These are phyloP conservation scores for Petromus typicus DNA, from an alignment of 2,113 vertebrate species.

Conservation along the genomic window DNA sequence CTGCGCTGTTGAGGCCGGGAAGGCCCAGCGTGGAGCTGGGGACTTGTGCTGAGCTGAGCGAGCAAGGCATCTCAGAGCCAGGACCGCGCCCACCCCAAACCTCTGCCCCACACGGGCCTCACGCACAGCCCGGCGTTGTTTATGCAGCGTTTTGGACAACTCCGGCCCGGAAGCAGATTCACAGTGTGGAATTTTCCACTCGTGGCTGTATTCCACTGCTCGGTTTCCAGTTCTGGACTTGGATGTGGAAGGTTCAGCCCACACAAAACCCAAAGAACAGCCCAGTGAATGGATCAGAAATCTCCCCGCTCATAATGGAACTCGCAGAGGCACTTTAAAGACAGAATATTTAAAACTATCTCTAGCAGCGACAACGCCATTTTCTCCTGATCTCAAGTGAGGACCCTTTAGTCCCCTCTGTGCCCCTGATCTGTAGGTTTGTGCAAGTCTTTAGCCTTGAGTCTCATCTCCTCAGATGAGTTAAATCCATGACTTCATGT, in stretches of 20 bases:
- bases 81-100: no score
- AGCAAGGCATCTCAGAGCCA: not conserved
- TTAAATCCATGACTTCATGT: not conserved
- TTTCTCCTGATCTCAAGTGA: not conserved
- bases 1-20: no score
- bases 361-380: not conserved
- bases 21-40: no score
- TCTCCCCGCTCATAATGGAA: not conserved
- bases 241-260: not conserved
- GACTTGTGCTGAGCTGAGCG: no score
- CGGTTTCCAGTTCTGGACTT: no score
- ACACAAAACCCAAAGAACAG: not conserved
- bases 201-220: no score
- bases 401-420: not conserved
- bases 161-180: not conserved
- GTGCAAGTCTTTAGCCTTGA: slow-evolving; percentile 5
- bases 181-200: not conserved
- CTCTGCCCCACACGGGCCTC: not conserved
- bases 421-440: not conserved
- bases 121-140: not conserved
- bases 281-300: not conserved
- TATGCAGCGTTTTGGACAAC: not conserved
- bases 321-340: not conserved
- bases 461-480: slow-evolving; percentile 29
- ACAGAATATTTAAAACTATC: not conserved